A percentile compares a stretch with the other conserved stretches of the same genome.
Evolutionary conservation across 2,888 invertebrate genomes (phyloP).

Genomic region (Urechis unicinctus): DNA sequence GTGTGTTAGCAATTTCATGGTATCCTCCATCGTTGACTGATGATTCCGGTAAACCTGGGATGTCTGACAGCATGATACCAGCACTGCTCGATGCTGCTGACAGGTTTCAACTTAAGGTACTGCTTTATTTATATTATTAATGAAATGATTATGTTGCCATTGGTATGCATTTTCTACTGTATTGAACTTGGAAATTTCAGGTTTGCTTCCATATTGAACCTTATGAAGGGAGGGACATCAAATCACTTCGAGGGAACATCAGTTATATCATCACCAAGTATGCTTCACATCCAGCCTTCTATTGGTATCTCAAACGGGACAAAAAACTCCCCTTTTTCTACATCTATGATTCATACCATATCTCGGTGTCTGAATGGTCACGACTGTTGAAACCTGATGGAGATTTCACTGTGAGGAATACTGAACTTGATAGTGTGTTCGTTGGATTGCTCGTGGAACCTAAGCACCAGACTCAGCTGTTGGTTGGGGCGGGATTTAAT

Average conservation of each 20-base stretch:
- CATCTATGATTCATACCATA: constrained; percentile 61
- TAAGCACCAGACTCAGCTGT: constrained; percentile 50
- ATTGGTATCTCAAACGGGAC: constrained; percentile 37
- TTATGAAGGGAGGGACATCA: constrained; percentile 48
- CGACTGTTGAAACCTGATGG: constrained; percentile 41
- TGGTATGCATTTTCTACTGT: neutral
- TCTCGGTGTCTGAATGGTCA: constrained; percentile 56
- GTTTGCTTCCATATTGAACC: constrained; percentile 61
- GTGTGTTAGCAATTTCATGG: constrained; percentile 59
- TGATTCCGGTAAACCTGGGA: constrained; percentile 30
- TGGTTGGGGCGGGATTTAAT: constrained; percentile 51
- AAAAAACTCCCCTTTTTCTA: constrained; percentile 58
- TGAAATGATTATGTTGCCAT: neutral
- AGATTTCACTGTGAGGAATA: constrained; percentile 55
- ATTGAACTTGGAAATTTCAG: constrained; percentile 33
- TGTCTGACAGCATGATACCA: constrained; percentile 35
- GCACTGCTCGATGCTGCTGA: constrained; percentile 40
- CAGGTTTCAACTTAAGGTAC: constrained; percentile 50
- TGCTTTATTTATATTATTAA: neutral
- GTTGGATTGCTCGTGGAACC: constrained; percentile 59
- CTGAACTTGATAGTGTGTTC: constrained; percentile 58
- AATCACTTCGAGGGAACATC: constrained; percentile 43
- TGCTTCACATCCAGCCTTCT: constrained; percentile 57
- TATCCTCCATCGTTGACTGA: constrained; percentile 52
- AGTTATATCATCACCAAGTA: constrained; percentile 50